phyloP scores from a whole-genome alignment of 2,888 invertebrate genomes.

The Diogma glabrata region DNA sequence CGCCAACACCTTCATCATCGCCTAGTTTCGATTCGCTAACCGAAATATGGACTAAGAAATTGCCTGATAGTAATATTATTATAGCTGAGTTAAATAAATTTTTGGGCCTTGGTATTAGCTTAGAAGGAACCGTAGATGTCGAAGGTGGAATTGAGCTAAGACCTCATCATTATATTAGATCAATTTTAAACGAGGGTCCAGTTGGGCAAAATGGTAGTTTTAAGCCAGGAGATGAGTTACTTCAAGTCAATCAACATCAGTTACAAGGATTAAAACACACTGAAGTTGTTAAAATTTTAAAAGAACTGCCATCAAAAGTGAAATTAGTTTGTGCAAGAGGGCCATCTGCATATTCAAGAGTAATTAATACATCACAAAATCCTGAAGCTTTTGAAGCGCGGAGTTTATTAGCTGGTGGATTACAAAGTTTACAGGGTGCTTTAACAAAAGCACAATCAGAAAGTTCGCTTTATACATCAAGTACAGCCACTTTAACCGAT shows the following conservation, averaged over 20 bases:
- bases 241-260: slow-evolving; percentile 90
- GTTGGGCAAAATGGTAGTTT: slow-evolving; percentile 84
- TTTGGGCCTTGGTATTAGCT: slow-evolving; percentile 88
- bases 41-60: slow-evolving; percentile 66
- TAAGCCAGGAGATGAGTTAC: slow-evolving; percentile 89
- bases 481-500: slow-evolving; percentile 66
- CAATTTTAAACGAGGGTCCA: slow-evolving; percentile 91
- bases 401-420: slow-evolving; percentile 74
- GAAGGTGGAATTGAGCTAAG: slow-evolving; percentile 92
- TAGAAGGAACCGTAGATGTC: slow-evolving; percentile 97
- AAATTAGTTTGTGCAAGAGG: slow-evolving; percentile 82
- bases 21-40: slow-evolving; percentile 61
- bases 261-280: slow-evolving; percentile 89
- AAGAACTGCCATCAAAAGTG: slow-evolving; percentile 82
- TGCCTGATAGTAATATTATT: slow-evolving; percentile 75
- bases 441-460: slow-evolving; percentile 93
- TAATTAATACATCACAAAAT: slow-evolving; percentile 69
- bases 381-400: slow-evolving; percentile 68
- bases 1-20: slow-evolving; percentile 36
- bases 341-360: slow-evolving; percentile 44
- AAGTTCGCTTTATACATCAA: slow-evolving; percentile 79
- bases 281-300: slow-evolving; percentile 91
- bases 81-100: slow-evolving; percentile 88
- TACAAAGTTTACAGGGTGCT: slow-evolving; percentile 69
- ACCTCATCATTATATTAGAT: slow-evolving; percentile 97